phyloP scores from a whole-genome alignment of 2,113 vertebrate species.

The Cephalopholis sonnerati region DNA sequence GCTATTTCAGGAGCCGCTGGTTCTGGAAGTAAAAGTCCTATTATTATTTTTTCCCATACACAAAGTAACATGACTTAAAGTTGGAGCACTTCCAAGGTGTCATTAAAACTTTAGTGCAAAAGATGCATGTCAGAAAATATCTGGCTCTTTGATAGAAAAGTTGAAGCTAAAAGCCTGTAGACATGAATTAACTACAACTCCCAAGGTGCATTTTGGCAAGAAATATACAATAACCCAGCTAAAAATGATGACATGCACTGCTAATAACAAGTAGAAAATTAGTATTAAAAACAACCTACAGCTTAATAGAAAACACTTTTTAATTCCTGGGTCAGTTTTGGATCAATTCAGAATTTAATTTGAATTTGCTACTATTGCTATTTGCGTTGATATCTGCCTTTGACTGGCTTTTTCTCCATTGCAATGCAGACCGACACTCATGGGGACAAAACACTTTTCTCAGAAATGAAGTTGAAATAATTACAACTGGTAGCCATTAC shows the following conservation, averaged over 20 bases:
- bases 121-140: too few relatives aligned
- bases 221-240: background rate
- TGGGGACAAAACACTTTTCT: background rate
- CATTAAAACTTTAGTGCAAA: background rate
- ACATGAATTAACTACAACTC: background rate
- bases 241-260: background rate
- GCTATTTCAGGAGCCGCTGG: too few relatives aligned
- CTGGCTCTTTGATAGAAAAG: too few relatives aligned
- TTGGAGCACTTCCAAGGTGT: background rate
- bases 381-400: too few relatives aligned
- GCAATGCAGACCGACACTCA: too few relatives aligned
- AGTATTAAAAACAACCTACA: background rate
- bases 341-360: background rate
- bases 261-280: background rate
- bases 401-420: too few relatives aligned
- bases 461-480: background rate
- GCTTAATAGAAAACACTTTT: too few relatives aligned
- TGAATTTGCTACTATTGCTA: too few relatives aligned
- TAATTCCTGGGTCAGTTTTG: background rate
- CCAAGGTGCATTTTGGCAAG: background rate
- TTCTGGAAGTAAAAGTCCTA: too few relatives aligned
- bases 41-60: background rate
- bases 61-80: background rate
- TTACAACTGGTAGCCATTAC: background rate
- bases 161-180: background rate